Evolutionary conservation across 2,888 invertebrate genomes (phyloP), one percentile per base, ranked within the genome.

Genomic region (Drosophila mettleri): DNA sequence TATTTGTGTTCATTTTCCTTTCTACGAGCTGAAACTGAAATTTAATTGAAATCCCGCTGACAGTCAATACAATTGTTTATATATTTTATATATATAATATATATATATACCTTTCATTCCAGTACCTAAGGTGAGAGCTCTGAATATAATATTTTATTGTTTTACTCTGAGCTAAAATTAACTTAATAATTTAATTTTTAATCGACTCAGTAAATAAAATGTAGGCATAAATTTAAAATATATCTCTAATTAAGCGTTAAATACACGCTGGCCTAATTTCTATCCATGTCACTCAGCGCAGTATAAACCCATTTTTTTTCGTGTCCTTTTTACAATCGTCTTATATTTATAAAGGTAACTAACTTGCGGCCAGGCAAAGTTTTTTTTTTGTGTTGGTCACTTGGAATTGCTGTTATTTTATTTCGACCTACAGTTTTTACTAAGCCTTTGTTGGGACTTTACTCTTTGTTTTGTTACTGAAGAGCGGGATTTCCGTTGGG

Each of bases 21-120:
- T 45, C 38, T 22, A 12, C n/a, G 9, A 6, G 2, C 9, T 9
- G 8, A 12, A 18, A 29, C 22, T 3, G 8, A 4, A 5, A 12
- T 20, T 39, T 20, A 53, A 41, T 60, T 51, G 16, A 71, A 43
- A 49, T 55, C 46, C 67, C 33, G 24, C 39, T 55, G 54, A 51
- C 58, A 54, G 27, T 9, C 24, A 33, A 62, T 24, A 16, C 18
- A 14, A 27, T 0, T 31, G 22, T 10, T 3, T 8, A 22, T 14
- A 16, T 20, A 5, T n/a, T n/a, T n/a, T 6, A 36, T 16, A 36
- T 36, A 8, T 7, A 18, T 24, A 14, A 9, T 12, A 5, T 16
- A 12, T 41, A 12, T 6, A 41, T 41, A 18, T 29, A 10, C 14
- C n/a, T 43, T n/a, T 27, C 33, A 5, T 34, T 34, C 6, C 14